These are phyloP conservation scores for Antidorcas marsupialis DNA, from an alignment of 2,113 vertebrate genomes.

Conservation along the genomic window DNA sequence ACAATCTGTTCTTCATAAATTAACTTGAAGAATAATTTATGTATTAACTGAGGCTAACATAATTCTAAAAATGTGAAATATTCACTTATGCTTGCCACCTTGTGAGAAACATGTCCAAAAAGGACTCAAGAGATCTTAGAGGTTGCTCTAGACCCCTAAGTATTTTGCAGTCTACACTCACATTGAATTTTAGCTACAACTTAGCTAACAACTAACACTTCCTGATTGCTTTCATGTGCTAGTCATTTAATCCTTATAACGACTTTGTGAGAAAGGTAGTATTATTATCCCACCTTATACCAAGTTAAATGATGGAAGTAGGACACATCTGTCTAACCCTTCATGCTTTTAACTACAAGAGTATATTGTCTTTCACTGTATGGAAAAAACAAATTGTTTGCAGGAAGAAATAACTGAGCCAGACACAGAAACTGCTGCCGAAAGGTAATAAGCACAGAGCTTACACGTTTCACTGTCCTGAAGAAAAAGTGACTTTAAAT, in stretches of 20 bases:
- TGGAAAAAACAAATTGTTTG: neutral
- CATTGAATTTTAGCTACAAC: neutral
- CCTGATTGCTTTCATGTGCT: neutral
- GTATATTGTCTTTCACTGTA: neutral
- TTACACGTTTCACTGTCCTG: neutral
- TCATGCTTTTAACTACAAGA: neutral
- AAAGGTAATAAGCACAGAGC: neutral
- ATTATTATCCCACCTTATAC: neutral
- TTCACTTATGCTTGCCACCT: neutral
- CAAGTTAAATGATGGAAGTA: neutral
- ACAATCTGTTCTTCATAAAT: neutral
- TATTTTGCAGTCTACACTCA: neutral
- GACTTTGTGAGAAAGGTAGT: neutral
- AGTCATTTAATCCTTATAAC: neutral
- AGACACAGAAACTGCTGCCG: neutral
- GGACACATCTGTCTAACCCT: neutral
- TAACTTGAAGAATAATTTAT: neutral
- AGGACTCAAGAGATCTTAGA: neutral
- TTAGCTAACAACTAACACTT: neutral
- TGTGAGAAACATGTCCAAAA: neutral
- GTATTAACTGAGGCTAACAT: neutral
- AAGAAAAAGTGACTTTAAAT: neutral
- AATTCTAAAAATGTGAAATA: neutral
- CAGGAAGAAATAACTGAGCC: neutral
- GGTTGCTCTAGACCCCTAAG: neutral